phyloP scores from a whole-genome alignment of 2,888 invertebrate species.

The Sympetrum striolatum region DNA sequence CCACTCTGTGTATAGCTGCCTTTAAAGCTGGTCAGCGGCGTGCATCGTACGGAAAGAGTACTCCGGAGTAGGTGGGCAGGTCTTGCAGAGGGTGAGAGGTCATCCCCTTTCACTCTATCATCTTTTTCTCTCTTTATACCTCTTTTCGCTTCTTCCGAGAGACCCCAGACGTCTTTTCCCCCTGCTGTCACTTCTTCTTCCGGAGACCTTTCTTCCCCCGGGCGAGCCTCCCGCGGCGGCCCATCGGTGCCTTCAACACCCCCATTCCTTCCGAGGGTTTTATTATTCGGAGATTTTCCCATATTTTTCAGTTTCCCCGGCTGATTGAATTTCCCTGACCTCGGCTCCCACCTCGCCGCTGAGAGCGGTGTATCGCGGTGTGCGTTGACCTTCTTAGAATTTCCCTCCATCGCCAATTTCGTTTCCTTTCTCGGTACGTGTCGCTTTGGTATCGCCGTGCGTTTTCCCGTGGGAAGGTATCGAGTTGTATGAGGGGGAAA shows the following conservation, averaged over 20 bases:
- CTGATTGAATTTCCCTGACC: background rate
- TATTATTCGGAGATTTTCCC: background rate
- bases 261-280: background rate
- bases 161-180: background rate
- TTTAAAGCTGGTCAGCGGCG: background rate
- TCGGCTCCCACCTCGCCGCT: background rate
- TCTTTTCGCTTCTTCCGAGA: background rate
- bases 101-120: background rate
- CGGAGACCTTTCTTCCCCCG: background rate
- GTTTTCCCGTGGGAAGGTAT: background rate
- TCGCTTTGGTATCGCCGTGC: background rate
- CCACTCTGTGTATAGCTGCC: background rate
- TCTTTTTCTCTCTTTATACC: background rate
- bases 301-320: background rate
- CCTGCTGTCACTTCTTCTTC: background rate
- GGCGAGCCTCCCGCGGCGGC: background rate
- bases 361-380: background rate
- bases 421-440: background rate
- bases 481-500: background rate
- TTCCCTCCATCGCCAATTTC: background rate
- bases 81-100: background rate
- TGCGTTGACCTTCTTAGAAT: background rate
- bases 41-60: background rate
- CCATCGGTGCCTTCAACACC: background rate
- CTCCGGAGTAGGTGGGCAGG: background rate